phyloP scores from a whole-genome alignment of 1,140 invertebrate species.

The Drosophila ohnishii region DNA sequence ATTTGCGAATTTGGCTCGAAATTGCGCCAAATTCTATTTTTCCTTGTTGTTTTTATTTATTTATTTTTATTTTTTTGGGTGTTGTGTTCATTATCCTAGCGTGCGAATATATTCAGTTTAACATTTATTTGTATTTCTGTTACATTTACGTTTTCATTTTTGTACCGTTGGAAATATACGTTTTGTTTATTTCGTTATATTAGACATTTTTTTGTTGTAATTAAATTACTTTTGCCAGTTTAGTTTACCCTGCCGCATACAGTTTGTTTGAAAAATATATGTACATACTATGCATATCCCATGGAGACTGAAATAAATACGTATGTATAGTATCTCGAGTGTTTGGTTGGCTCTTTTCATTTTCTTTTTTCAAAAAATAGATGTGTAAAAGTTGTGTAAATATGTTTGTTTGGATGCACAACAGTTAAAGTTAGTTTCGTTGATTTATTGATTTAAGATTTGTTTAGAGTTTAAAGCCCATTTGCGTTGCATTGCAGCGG shows the following conservation, averaged over 20 bases:
- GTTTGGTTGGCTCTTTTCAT: conserved; percentile 10
- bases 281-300: conserved; percentile 45
- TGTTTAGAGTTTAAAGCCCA: conserved; percentile 62
- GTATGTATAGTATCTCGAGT: conserved; percentile 41
- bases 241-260: conserved; percentile 59
- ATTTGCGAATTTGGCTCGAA: conserved; percentile 37
- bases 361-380: conserved; percentile 44
- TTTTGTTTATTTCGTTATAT: conserved; percentile 49
- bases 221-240: conserved; percentile 63
- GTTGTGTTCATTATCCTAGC: conserved; percentile 42
- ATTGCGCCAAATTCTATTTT: conserved; percentile 34
- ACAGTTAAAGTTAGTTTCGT: conserved; percentile 65
- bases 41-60: conserved; percentile 1
- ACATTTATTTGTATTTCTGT: conserved; percentile 56
- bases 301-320: conserved; percentile 37
- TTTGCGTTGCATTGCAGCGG: conserved; percentile 67
- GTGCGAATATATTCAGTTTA: conserved; percentile 56
- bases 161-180: conserved; percentile 59
- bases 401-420: conserved; percentile 45
- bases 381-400: conserved; percentile 57
- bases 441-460: conserved; percentile 60
- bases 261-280: conserved; percentile 71
- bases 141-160: conserved; percentile 53
- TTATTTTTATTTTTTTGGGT: not conserved
- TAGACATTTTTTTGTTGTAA: conserved; percentile 50